phyloP scores from a whole-genome alignment of 2,888 invertebrate species.

The Anoncus sp. region DNA sequence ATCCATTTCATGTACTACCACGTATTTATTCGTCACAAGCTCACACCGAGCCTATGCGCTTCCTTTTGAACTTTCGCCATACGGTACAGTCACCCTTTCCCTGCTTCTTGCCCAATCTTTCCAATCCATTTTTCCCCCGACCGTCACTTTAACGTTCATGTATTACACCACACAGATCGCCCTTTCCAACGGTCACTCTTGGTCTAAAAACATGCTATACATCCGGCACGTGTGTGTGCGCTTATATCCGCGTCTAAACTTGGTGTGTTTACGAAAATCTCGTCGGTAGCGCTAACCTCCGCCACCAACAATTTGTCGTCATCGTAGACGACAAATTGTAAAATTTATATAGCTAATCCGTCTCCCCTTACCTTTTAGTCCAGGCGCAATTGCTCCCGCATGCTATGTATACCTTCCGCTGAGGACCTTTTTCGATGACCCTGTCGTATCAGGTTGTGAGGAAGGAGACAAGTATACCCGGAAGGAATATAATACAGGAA shows the following conservation, averaged over 20 bases:
- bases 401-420: conserved; percentile 17
- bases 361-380: conserved; percentile 49
- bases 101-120: conserved; percentile 29
- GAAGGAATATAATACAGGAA: conserved; percentile 52
- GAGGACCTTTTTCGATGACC: conserved; percentile 2
- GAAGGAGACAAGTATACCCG: conserved; percentile 37
- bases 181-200: neutral
- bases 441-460: conserved; percentile 8
- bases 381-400: conserved; percentile 64
- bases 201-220: too few relatives aligned
- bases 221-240: conserved; percentile 7
- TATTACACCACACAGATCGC: neutral
- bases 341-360: conserved; percentile 67
- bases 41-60: conserved; percentile 18
- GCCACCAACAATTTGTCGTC: neutral
- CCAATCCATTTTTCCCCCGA: conserved; percentile 36
- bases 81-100: conserved; percentile 16
- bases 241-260: conserved; percentile 16
- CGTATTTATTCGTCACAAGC: conserved; percentile 35
- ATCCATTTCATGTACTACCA: conserved; percentile 19
- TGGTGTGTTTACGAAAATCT: conserved; percentile 68
- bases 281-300: conserved; percentile 53
- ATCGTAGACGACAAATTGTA: conserved; percentile 63
- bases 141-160: conserved; percentile 4
- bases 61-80: conserved; percentile 46